A percentile compares a stretch with the other conserved stretches of the same genome.
These are phyloP conservation scores for Amazona vittata DNA, from an alignment of 2,113 vertebrate species.

Conservation along the genomic window DNA sequence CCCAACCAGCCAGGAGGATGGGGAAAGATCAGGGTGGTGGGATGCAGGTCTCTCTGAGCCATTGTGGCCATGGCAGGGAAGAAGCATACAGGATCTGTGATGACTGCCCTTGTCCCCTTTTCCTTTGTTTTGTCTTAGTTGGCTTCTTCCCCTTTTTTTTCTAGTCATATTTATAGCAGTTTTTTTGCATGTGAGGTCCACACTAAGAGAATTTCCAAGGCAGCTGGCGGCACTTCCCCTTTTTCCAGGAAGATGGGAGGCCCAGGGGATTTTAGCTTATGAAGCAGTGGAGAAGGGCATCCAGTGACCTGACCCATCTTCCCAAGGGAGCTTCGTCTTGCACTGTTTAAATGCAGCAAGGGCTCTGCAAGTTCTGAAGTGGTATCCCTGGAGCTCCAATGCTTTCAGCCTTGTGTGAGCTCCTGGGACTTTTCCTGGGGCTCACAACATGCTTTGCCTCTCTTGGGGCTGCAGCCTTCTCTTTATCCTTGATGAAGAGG, in stretches of 20 bases:
- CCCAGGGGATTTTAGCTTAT: neutral
- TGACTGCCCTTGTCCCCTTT: neutral
- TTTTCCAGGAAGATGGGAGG: constrained; percentile 6
- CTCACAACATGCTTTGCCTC: neutral
- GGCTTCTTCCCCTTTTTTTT: constrained; percentile 49
- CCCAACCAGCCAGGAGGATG: neutral
- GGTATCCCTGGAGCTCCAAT: neutral
- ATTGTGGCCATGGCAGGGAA: neutral
- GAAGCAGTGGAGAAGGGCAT: neutral
- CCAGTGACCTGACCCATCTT: neutral
- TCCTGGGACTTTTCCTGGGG: neutral
- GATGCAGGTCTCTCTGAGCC: neutral
- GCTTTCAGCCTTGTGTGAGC: neutral
- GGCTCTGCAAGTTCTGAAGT: neutral
- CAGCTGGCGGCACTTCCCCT: constrained; percentile 38
- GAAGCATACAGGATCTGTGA: neutral
- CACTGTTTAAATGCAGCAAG: neutral
- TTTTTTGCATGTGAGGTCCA: constrained; percentile 32
- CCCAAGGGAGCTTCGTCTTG: neutral
- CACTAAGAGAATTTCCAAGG: constrained; percentile 59
- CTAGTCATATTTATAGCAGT: constrained; percentile 48
- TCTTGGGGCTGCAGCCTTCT: neutral
- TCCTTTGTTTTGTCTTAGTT: neutral
- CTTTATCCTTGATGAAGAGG: neutral
- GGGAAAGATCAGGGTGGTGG: neutral